Percentiles rank a stretch among this genome's conserved stretches.
Conservation (phyloP, 2,888 invertebrate species). For the Diplazon laetatorius region DNA sequence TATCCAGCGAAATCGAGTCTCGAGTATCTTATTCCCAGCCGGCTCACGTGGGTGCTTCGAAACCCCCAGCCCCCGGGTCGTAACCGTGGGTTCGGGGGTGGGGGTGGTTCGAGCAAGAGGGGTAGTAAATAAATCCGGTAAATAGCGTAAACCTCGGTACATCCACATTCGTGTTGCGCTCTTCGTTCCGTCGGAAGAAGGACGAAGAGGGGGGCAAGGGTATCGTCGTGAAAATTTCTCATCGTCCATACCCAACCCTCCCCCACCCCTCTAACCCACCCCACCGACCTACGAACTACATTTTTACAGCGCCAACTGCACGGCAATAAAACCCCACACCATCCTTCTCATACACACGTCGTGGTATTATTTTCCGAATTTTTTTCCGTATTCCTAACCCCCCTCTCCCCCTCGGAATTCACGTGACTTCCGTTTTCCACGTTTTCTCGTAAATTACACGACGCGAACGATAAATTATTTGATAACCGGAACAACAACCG, state of each 20-base stretch:
- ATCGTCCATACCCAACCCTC: conserved; percentile 32
- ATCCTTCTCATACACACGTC: no score
- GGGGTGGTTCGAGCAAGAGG: no score
- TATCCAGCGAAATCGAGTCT: conserved; percentile 52
- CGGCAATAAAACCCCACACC: no score
- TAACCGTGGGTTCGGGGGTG: not conserved
- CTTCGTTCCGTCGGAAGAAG: no score
- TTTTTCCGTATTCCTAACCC: no score
- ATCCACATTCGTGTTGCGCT: conserved; percentile 15
- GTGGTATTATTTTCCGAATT: not conserved
- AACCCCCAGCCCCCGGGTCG: not conserved
- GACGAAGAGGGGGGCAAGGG: no score
- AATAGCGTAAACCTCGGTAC: conserved; percentile 43
- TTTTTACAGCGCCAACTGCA: conserved; percentile 13
- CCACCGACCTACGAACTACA: not conserved
- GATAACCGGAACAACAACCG: no score
- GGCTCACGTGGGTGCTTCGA: conserved; percentile 34
- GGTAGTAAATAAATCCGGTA: conserved; percentile 48
- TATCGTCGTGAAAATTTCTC: conserved; percentile 36
- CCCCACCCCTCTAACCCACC: no score
- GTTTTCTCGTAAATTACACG: no score
- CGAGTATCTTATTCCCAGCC: conserved; percentile 55
- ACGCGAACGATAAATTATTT: no score
- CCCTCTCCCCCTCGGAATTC: no score
- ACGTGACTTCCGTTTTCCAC: not conserved